Base-by-base conservation (phyloP, 2,797 vertebrate species). In the Adelosebastes latens region DNA sequence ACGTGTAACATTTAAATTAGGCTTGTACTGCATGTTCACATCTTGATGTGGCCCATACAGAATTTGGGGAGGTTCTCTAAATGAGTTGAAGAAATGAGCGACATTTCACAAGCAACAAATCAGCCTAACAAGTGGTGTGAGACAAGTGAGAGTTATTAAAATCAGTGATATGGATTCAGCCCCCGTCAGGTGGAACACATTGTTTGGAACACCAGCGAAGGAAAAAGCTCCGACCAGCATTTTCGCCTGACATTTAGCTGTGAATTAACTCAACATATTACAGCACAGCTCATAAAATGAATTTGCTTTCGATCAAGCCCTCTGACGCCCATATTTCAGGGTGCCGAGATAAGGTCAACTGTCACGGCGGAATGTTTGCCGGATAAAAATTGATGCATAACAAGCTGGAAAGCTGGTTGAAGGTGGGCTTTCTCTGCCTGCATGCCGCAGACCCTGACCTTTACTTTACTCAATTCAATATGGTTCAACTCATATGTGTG, bases 321-420 rank as follows among this genome's bases (percentile, higher is more conserved):
- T 63, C 63, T 22, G 90, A 91, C 2, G 71, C 67, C 75, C 75
- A 88, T 93, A 85, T 94, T 89, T 94, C 94, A 88, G 86, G 61
- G 93, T 88, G 92, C 86, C 72, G 25, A 82, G 89, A 97, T 96
- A 97, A 97, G 96, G 96, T 97, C 96, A 96, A 34, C 94, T 96
- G 94, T 95, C 95, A 94, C 58, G 71, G 90, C 94, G 93, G 90
- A 95, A 88, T 93, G 95, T 95, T 96, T 95, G 82, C 85, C 84
- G 58, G 94, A 94, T 94, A 88, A 92, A 96, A 96, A 94, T 85
- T 89, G 89, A 96, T 95, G 94, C 31, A 16, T 89, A 96, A 95
- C 83, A 93, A 94, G 86, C 89, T 62, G 92, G 68, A 93, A 92
- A 94, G 91, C 75, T 89, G 80, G 93, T 80, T 93, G 90, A 63